These are phyloP conservation scores for Mesorhabditis belari DNA, from an alignment of 2,888 invertebrate genomes.

Conservation along the genomic window DNA sequence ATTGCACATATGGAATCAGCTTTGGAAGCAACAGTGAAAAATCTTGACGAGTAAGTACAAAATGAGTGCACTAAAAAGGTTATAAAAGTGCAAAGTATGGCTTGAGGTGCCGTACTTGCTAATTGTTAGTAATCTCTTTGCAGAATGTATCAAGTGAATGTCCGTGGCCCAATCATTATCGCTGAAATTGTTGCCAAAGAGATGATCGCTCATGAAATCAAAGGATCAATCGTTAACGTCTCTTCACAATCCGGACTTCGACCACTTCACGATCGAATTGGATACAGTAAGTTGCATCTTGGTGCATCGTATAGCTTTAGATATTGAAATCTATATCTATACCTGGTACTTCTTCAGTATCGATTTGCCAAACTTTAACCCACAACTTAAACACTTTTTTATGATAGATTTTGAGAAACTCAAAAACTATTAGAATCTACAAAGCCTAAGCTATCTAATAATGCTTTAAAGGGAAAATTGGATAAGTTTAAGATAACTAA, in stretches of 20 bases:
- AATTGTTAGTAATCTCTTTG: not conserved
- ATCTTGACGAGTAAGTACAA: slow-evolving; percentile 17
- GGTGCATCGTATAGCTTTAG: not conserved
- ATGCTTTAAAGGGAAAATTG: no score
- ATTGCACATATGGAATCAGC: slow-evolving; percentile 18
- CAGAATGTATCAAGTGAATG: slow-evolving; percentile 27
- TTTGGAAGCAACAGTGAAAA: slow-evolving; percentile 18
- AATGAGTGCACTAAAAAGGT: not conserved
- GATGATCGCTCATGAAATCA: slow-evolving; percentile 12
- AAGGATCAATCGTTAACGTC: slow-evolving; percentile 29
- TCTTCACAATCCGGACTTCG: slow-evolving; percentile 29
- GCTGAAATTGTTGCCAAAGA: slow-evolving; percentile 20
- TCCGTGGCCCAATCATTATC: slow-evolving; percentile 22
- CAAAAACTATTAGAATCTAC: no score
- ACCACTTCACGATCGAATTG: slow-evolving; percentile 25
- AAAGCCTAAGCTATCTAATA: no score
- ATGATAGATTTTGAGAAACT: no score
- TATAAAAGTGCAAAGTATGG: not conserved
- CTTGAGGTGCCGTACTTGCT: not conserved
- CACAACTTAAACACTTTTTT: no score
- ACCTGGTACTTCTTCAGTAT: not conserved
- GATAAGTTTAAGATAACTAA: no score
- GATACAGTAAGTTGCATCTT: slow-evolving; percentile 17
- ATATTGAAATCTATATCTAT: not conserved
- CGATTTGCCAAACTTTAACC: no score